Conservation (phyloP, 2,113 vertebrate genomes). For the Maccullochella peelii region DNA sequence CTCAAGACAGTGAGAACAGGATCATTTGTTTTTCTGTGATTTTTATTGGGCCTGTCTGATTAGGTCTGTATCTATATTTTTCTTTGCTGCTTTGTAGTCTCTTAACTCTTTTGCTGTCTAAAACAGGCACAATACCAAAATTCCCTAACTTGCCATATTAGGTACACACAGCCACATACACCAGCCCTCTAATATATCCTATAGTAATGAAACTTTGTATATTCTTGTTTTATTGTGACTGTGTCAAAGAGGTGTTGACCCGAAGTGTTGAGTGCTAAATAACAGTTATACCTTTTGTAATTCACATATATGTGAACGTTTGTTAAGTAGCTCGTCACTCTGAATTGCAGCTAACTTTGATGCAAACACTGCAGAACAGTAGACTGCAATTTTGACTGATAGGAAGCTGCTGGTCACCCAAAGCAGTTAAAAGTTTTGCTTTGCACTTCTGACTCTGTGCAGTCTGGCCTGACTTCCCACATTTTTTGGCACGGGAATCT, state of each 20-base stretch:
- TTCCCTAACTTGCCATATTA: not conserved
- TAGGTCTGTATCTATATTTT: slow-evolving; percentile 7
- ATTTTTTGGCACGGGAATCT: slow-evolving; percentile 30
- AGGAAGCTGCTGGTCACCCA: slow-evolving; percentile 16
- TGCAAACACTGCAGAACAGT: not conserved
- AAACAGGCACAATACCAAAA: not conserved
- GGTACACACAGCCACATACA: not conserved
- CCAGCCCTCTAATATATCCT: not conserved
- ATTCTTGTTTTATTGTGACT: not conserved
- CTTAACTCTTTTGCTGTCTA: not conserved
- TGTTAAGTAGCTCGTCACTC: not conserved
- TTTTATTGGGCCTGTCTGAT: not conserved
- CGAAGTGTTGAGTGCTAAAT: not conserved
- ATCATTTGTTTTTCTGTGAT: not conserved
- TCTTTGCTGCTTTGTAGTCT: not conserved
- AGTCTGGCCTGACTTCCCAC: slow-evolving; percentile 9
- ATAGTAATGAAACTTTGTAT: not conserved
- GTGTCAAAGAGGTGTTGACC: not conserved
- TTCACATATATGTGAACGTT: not conserved
- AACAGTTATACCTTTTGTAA: not conserved
- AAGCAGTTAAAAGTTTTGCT: slow-evolving; percentile 20
- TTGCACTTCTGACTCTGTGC: slow-evolving; percentile 41
- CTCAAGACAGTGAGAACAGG: not conserved
- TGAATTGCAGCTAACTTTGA: not conserved
- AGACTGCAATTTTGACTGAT: not conserved